Evolutionary conservation across 2,797 vertebrate species (phyloP), one percentile per base, ranked within the genome.

Genomic region (Menidia menidia): DNA sequence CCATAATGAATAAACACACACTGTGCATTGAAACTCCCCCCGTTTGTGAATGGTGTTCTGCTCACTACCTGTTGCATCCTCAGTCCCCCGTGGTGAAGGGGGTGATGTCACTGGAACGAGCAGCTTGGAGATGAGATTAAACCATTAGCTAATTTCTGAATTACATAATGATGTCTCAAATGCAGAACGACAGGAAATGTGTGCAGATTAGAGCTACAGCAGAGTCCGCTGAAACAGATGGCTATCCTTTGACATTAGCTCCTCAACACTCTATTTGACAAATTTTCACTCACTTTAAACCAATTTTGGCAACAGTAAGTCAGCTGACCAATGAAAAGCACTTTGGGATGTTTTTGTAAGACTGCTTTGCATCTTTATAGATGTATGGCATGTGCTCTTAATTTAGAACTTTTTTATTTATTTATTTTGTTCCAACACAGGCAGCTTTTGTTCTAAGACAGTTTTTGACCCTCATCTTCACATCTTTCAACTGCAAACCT

Each of bases 111-210:
- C 80, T 64, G 79, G 59, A 85, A 74, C 58, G 65, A 76, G 59
- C 68, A 77, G 72, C 71, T 74, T 54, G 45, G 42, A 33, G 43
- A 70, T 48, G 64, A 75, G 68, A 87, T 83, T 82, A 84, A 51
- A 64, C 43, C 47, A 80, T 75, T 80, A 80, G 76, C 68, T 83
- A 33, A 85, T 87, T 89, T 87, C 66, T 79, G 68, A 61, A 65
- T 81, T 68, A 64, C 41, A 42, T 60, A 74, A 73, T 43, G 39
- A 53, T 51, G 59, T 70, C 68, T 82, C 69, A 43, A 64, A 57
- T 16, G 60, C 39, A 72, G 63, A 60, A 57, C 54, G 48, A 68
- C 42, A 55, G 68, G 58, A 76, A 80, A 64, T 63, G 6, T 15
- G 30, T 25, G 18, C 4, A 53, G 15, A 57, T 70, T 59, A 64